Evolutionary conservation across 2,888 invertebrate genomes (phyloP).

Genomic region (Leucophenga maculata): DNA sequence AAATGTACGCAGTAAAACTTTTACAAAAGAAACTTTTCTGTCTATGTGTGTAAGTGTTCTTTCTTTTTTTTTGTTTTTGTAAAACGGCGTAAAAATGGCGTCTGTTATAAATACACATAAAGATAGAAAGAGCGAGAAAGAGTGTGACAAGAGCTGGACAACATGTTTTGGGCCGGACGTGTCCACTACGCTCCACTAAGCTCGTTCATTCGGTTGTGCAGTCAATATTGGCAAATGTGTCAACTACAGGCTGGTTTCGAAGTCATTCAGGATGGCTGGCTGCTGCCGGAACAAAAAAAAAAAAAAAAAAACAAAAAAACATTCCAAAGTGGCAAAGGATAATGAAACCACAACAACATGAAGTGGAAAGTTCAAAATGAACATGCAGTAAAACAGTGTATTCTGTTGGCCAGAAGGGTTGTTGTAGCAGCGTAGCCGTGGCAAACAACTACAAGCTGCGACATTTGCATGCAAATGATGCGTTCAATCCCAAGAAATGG

Average conservation of each 20-base stretch:
- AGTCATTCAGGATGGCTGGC: constrained; percentile 25
- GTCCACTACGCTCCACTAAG: not conserved
- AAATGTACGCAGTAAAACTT: constrained; percentile 18
- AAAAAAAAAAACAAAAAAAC: constrained; percentile 20
- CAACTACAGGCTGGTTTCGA: constrained; percentile 49
- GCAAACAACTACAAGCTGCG: constrained; percentile 35
- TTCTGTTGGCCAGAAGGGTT: constrained; percentile 29
- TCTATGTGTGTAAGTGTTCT: not conserved
- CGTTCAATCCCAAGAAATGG: not conserved
- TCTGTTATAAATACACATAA: not conserved
- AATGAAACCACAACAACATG: constrained; percentile 60
- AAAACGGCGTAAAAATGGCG: not conserved
- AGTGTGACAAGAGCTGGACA: not conserved
- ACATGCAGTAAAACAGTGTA: constrained; percentile 15
- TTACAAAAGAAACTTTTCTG: constrained; percentile 25
- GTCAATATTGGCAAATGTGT: constrained; percentile 66
- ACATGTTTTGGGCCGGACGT: not conserved
- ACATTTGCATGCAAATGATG: constrained; percentile 26
- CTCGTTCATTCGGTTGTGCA: constrained; percentile 22
- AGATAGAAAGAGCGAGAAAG: too few species aligned
- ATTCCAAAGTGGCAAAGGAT: constrained; percentile 57
- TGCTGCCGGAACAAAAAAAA: constrained; percentile 38
- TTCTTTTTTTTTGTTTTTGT: constrained; percentile 12
- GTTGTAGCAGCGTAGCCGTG: constrained; percentile 20
- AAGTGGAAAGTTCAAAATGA: constrained; percentile 52